These are phyloP conservation scores for Sminthurides aquaticus DNA, from an alignment of 2,888 invertebrate genomes.

Conservation along the genomic window DNA sequence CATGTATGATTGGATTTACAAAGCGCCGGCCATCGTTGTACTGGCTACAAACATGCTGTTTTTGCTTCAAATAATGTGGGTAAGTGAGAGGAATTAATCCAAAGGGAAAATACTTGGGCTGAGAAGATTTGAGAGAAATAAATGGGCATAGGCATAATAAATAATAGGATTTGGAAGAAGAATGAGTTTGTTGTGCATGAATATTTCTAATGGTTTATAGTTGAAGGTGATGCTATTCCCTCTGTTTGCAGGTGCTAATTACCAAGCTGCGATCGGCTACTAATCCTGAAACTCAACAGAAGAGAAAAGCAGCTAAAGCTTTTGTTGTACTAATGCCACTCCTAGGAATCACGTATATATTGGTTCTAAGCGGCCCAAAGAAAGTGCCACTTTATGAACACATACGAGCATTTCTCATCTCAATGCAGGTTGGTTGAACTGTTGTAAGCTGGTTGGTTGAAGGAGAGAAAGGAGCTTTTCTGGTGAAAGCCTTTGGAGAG, in stretches of 20 bases:
- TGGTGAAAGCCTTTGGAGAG: not conserved
- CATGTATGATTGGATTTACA: constrained; percentile 75
- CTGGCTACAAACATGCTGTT: constrained; percentile 75
- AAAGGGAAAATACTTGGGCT: too few species aligned
- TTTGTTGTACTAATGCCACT: constrained; percentile 86
- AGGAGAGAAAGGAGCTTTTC: not conserved
- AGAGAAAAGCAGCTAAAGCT: constrained; percentile 83
- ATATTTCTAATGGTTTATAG: too few species aligned
- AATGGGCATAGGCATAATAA: too few species aligned
- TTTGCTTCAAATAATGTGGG: constrained; percentile 80
- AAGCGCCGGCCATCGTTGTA: constrained; percentile 72
- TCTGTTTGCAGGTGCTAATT: constrained; percentile 67
- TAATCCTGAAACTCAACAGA: constrained; percentile 81
- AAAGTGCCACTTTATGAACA: constrained; percentile 68
- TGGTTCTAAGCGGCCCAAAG: constrained; percentile 73
- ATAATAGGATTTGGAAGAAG: not conserved
- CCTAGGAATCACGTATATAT: constrained; percentile 81
- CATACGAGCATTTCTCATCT: constrained; percentile 70
- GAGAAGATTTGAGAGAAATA: not conserved
- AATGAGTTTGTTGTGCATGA: too few species aligned
- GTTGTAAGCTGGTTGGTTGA: not conserved
- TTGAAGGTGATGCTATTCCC: too few species aligned
- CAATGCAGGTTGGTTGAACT: constrained; percentile 68
- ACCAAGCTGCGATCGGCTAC: constrained; percentile 87
- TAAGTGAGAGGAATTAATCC: constrained; percentile 45